Evolutionary conservation across 2,888 invertebrate genomes (phyloP).

Genomic region (Lithodes maja): DNA sequence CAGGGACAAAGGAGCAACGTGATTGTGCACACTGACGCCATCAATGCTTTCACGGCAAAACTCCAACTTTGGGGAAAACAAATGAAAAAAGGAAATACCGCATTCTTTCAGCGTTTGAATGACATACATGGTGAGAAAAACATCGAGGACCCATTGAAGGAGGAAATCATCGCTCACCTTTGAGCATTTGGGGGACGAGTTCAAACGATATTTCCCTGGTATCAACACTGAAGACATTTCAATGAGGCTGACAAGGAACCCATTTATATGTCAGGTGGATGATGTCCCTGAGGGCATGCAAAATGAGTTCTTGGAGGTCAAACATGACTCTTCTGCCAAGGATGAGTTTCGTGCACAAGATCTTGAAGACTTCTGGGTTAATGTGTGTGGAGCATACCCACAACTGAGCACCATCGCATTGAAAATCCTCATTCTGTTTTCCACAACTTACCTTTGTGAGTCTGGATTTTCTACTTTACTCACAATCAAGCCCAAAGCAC

Average conservation of each 20-base stretch:
- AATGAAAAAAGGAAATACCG: slow-evolving; percentile 25
- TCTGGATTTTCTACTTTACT: slow-evolving; percentile 31
- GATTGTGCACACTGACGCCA: slow-evolving; percentile 20
- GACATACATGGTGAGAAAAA: slow-evolving; percentile 25
- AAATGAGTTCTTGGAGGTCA: slow-evolving; percentile 33
- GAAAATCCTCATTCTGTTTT: slow-evolving; percentile 18
- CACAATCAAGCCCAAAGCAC: slow-evolving; percentile 17
- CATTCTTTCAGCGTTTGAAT: slow-evolving; percentile 37
- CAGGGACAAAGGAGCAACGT: slow-evolving; percentile 4
- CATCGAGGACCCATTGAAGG: slow-evolving; percentile 33
- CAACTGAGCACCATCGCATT: slow-evolving; percentile 28
- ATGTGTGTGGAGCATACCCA: slow-evolving; percentile 30
- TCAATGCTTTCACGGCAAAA: slow-evolving; percentile 37
- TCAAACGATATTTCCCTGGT: slow-evolving; percentile 34
- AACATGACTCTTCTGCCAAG: slow-evolving; percentile 36
- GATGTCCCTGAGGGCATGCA: slow-evolving; percentile 34
- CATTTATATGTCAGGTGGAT: slow-evolving; percentile 46
- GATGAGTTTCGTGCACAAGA: slow-evolving; percentile 32
- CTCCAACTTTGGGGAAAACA: slow-evolving; percentile 45
- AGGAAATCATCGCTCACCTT: slow-evolving; percentile 34
- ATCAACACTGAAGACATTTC: slow-evolving; percentile 41
- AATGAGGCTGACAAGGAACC: slow-evolving; percentile 38
- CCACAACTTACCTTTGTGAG: slow-evolving; percentile 21
- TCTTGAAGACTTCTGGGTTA: slow-evolving; percentile 28
- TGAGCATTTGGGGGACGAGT: slow-evolving; percentile 31